Evolutionary conservation across 30 jellyfish, hydroid and myxozoan species (phyloP).

Genomic region (Hydractinia echinata): DNA sequence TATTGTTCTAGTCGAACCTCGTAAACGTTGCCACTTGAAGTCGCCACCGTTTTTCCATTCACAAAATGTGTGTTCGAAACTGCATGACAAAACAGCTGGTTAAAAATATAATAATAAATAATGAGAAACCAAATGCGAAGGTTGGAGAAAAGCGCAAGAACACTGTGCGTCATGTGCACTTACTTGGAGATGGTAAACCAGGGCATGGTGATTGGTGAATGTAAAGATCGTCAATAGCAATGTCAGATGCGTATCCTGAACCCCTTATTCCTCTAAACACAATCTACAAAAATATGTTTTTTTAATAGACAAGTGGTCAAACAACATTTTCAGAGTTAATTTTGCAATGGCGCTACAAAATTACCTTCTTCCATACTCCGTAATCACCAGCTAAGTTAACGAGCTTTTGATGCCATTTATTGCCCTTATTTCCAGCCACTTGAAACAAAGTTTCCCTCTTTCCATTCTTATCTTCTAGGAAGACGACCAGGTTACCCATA

Average conservation of each 20-base stretch:
- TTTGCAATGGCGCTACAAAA: not conserved
- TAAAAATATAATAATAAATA: not conserved
- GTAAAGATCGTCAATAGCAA: constrained; percentile 73
- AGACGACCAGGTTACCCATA: constrained; percentile 68
- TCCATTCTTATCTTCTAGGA: constrained; percentile 40
- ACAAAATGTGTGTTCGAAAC: constrained; percentile 1
- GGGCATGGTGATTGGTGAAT: constrained; percentile 66
- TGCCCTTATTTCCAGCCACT: constrained; percentile 72
- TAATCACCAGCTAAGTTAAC: constrained; percentile 38
- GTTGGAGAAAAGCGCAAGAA: not conserved
- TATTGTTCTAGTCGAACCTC: not conserved
- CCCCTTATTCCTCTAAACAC: no score
- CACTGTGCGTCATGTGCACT: not conserved
- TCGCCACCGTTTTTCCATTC: not conserved
- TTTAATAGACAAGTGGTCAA: no score
- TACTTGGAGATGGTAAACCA: constrained; percentile 28
- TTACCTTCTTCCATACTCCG: constrained; percentile 61
- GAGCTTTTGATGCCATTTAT: constrained; percentile 58
- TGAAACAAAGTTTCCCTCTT: constrained; percentile 53
- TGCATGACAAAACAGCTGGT: not conserved
- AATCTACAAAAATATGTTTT: no score
- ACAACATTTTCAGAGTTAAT: no score
- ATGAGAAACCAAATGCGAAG: no score
- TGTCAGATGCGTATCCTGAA: constrained; percentile 37
- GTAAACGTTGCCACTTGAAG: not conserved